Conservation (phyloP, 1,140 invertebrate genomes). For the Megalonaias nervosa region DNA sequence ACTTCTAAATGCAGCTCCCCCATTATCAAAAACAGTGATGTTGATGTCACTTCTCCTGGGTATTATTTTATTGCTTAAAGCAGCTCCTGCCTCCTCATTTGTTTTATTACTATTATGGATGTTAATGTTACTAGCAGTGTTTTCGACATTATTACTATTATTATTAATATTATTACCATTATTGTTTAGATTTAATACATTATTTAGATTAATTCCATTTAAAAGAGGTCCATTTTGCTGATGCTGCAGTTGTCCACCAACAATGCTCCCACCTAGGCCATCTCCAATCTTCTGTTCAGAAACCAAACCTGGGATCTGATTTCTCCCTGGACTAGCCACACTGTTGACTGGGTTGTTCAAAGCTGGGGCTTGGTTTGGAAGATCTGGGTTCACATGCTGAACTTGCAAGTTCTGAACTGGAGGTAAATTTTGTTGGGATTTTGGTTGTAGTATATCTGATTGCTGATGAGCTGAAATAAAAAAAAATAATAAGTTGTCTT, state of each 20-base stretch:
- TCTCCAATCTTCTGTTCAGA: neutral
- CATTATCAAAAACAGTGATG: neutral
- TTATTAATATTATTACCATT: neutral
- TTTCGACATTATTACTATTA: constrained; percentile 5
- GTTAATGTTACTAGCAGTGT: neutral
- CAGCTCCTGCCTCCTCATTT: neutral
- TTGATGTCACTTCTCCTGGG: neutral
- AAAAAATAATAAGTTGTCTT: too few species aligned
- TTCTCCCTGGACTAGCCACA: too few species aligned
- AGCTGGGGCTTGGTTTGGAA: too few species aligned
- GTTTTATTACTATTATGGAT: neutral
- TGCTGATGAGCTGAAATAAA: too few species aligned
- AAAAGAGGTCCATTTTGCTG: neutral
- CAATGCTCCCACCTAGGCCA: neutral
- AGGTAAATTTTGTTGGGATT: too few species aligned
- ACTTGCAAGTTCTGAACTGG: too few species aligned
- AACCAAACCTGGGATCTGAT: too few species aligned
- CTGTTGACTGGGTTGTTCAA: too few species aligned
- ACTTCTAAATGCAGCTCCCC: neutral
- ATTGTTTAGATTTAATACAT: neutral
- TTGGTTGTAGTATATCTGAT: too few species aligned
- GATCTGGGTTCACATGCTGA: too few species aligned
- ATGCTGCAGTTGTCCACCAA: neutral
- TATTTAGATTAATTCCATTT: neutral
- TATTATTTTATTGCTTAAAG: neutral